Percentiles rank a stretch among this genome's conserved stretches.
These are phyloP conservation scores for Sesia apiformis DNA, from an alignment of 2,888 invertebrate species.

Conservation along the genomic window DNA sequence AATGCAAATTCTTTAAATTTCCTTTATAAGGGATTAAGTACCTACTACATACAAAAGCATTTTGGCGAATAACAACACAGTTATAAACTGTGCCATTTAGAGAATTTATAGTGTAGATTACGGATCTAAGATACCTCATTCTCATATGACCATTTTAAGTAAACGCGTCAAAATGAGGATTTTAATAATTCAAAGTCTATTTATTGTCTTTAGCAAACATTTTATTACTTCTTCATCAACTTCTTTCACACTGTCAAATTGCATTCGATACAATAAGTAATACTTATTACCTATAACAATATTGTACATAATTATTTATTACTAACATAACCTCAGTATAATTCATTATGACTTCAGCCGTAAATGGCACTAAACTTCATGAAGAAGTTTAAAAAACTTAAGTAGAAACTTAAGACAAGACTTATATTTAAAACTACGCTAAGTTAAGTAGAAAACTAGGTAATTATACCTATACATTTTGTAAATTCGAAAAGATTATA, in stretches of 20 bases:
- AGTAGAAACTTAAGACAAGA: background rate
- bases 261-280: slow-evolving; percentile 46
- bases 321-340: slow-evolving; percentile 17
- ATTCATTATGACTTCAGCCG: slow-evolving; percentile 36
- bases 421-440: background rate
- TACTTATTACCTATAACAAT: slow-evolving; percentile 42
- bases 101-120: too few relatives aligned
- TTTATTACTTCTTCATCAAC: slow-evolving; percentile 53
- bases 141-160: too few relatives aligned
- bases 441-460: background rate
- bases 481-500: slow-evolving; percentile 32
- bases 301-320: slow-evolving; percentile 21
- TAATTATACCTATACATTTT: background rate
- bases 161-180: too few relatives aligned
- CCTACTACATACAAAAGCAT: too few relatives aligned
- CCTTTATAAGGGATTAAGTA: too few relatives aligned
- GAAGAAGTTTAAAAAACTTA: background rate
- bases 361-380: slow-evolving; percentile 36
- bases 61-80: too few relatives aligned
- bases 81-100: too few relatives aligned
- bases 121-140: too few relatives aligned
- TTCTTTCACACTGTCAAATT: slow-evolving; percentile 40
- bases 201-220: slow-evolving; percentile 32
- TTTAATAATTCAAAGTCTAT: too few relatives aligned
- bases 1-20: too few relatives aligned